Conservation (phyloP, 30 jellyfish, hydroid and myxozoan species). For the Hydra vulgaris region DNA sequence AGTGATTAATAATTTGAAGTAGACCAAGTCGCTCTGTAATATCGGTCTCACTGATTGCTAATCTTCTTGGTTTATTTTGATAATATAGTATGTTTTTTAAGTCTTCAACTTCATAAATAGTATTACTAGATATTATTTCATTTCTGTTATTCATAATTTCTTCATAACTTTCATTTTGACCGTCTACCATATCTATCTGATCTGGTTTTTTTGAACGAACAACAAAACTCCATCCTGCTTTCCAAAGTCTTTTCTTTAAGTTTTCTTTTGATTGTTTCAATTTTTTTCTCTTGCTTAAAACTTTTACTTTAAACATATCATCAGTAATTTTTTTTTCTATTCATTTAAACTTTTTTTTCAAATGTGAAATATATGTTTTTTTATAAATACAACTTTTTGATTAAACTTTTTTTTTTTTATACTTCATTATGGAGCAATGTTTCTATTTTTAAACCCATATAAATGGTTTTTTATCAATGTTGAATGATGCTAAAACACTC, state of each 20-base stretch:
- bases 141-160: neutral
- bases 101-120: conserved; percentile 9
- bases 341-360: neutral
- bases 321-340: neutral
- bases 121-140: neutral
- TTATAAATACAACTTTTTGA: too few species aligned
- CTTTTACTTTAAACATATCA: neutral
- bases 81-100: neutral
- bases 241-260: conserved; percentile 6
- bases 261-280: neutral
- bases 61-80: conserved; percentile 15
- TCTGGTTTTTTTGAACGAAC: conserved; percentile 9
- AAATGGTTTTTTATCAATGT: neutral
- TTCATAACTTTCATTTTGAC: neutral
- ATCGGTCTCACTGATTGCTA: conserved; percentile 20
- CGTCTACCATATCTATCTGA: conserved; percentile 17
- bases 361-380: too few species aligned
- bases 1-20: conserved; percentile 5
- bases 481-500: neutral
- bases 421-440: neutral
- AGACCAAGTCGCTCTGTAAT: conserved; percentile 23
- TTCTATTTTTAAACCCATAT: neutral
- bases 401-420: too few species aligned
- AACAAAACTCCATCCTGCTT: conserved; percentile 21
- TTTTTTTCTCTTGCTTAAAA: neutral